Evolutionary conservation across 2,113 vertebrate species (phyloP), one percentile per base, ranked within the genome.

Genomic region (Malurus cyaneus): DNA sequence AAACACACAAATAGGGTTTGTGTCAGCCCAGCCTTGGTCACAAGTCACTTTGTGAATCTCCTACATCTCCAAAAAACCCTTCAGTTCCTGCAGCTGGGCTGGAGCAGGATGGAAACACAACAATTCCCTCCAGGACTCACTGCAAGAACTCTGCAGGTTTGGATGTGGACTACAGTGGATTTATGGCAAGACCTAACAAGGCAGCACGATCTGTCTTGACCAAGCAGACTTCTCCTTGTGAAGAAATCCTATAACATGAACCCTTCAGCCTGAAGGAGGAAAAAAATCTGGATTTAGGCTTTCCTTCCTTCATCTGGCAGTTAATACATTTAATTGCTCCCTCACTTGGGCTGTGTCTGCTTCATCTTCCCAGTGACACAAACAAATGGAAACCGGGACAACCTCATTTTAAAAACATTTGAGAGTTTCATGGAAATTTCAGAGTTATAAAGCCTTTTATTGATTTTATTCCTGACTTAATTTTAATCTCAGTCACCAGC

Each of bases 311-410:
- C 86, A 85, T 17, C 41, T 79, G 56, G 39, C 25, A n/a, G 32
- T 34, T 24, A 95, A 89, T 64, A 56, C 31, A 78, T 61, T 88
- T 65, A 93, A 94, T 88, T 95, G 86, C 31, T 53, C 90, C 65
- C 72, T 50, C n/a, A 8, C 76, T 89, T 81, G 73, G 46, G 88
- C 65, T 86, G 81, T 32, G 32, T 66, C 73, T 77, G 60, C 71
- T 80, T 47, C 52, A 46, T 92, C 93, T 93, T 92, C 81, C 62
- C 61, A 80, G 66, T 20, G 85, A 91, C 20, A 89, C 70, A 89
- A 89, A 73, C 23, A 65, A 88, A 96, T 82, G 71, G 84, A 66
- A 78, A 74, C 50, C 69, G 86, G 92, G 1, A 50, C 50, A 72
- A 88, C 32, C 42, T 59, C 34, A 24, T 52, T 79, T 61, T 29